Evolutionary conservation across 2,797 vertebrate genomes (phyloP).

Genomic region (Enteromius afrohamiltoni): DNA sequence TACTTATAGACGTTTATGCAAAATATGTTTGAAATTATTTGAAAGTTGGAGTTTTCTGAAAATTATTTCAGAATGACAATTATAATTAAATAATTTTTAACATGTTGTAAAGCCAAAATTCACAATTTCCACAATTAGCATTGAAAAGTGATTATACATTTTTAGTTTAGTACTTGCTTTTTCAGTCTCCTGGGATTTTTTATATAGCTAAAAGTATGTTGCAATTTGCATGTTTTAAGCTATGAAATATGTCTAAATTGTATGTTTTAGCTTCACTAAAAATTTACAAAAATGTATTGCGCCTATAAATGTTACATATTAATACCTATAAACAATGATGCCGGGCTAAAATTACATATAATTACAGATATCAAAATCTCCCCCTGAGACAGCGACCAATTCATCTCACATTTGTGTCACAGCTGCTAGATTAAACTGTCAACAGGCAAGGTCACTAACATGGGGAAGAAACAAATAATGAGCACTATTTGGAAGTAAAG

Average conservation of each 20-base stretch:
- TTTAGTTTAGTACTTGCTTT: neutral
- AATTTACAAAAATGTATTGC: no score
- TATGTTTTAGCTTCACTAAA: no score
- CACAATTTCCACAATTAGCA: no score
- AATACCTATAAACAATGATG: no score
- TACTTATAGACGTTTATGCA: neutral
- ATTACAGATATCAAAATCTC: neutral
- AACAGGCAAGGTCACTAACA: neutral
- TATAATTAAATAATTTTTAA: neutral
- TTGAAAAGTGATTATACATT: neutral
- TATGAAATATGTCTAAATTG: no score
- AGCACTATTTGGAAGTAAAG: neutral
- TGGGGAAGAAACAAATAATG: neutral
- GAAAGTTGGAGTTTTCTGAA: neutral
- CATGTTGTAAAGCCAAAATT: neutral
- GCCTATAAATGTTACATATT: no score
- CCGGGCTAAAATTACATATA: neutral
- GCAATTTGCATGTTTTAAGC: neutral
- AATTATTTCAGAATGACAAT: neutral
- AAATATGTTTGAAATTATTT: no score
- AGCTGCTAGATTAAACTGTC: slow-evolving; percentile 21
- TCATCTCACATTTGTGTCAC: slow-evolving; percentile 6
- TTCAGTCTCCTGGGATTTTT: neutral
- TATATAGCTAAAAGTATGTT: no score
- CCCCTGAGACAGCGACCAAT: neutral